These are phyloP conservation scores for Hydrotaea diabolus DNA, from an alignment of 2,888 invertebrate genomes.

Conservation along the genomic window DNA sequence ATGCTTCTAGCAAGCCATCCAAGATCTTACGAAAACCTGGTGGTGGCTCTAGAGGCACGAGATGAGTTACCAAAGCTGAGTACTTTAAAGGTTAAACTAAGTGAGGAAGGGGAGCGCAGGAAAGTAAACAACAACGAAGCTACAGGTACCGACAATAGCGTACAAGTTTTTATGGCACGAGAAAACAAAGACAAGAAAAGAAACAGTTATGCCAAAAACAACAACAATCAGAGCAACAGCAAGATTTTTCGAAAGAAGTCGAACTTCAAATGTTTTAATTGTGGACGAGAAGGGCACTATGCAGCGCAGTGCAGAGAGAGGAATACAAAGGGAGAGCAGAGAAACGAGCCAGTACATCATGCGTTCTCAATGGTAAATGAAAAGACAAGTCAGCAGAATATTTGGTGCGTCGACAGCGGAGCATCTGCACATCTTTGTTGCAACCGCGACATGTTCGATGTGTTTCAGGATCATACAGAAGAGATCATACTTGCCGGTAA, in stretches of 20 bases:
- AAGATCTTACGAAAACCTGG: slow-evolving; percentile 54
- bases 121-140: not conserved
- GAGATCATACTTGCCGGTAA: not conserved
- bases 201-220: slow-evolving; percentile 1
- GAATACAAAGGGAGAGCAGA: no score
- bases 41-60: slow-evolving; percentile 51
- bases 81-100: slow-evolving; percentile 52
- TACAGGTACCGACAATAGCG: slow-evolving; percentile 10
- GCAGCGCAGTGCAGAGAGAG: slow-evolving; percentile 50
- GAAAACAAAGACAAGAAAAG: not conserved
- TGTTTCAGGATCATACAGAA: not conserved
- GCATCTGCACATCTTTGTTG: no score
- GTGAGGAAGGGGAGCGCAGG: slow-evolving; percentile 48
- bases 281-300: slow-evolving; percentile 52
- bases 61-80: slow-evolving; percentile 47
- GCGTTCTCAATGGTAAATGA: no score
- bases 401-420: no score
- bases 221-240: no score
- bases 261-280: slow-evolving; percentile 52
- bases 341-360: no score
- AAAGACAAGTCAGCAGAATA: no score
- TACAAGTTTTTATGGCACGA: slow-evolving; percentile 41
- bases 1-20: slow-evolving; percentile 58
- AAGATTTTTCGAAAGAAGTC: no score
- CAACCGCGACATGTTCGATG: not conserved